Evolutionary conservation across 1,140 invertebrate genomes (phyloP), one percentile per base, ranked within the genome.

Genomic region (Macrobrachium nipponense): DNA sequence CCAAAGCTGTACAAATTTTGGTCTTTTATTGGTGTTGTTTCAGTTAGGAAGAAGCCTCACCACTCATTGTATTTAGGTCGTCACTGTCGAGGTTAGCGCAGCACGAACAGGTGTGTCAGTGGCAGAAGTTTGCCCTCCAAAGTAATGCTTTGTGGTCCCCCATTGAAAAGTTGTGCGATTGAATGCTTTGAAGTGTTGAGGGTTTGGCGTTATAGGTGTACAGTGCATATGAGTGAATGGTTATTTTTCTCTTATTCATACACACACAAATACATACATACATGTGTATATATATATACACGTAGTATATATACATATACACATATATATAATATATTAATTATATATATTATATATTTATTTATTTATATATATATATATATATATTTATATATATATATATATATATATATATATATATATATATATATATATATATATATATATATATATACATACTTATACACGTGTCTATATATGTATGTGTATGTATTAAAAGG

Each of bases 181-280:
- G 51, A 51, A 51, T 51, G 51, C 51, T 51, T 12, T 8, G 2
- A 51, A 12, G 51, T 8, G 51, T 12, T 51, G 51, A 51, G 3
- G 51, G 7, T 0, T 51, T 51, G 51, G 51, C 12, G 8, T 51
- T 51, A 5, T 36, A 36, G 1, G 27, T 36, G 8, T 51, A 51
- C 12, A 12, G 3, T 51, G 51, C 8, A 0, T 51, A 7, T 51
- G 7, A 36, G 5, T 51, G 7, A 5, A 51, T 51, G 44, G 5
- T 17, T n/a, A 18, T 17, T 23, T 17, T 23, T 17, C n/a, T 44
- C 70, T 44, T 23, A 18, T 27, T 44, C 75, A 59, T 44, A 76
- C 23, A 51, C 73, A 76, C 73, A 76, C 27, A 72, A 14, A 23
- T 43, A 72, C 72, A 73, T 18, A 73, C 72, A 73, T 51, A 73